Base-by-base conservation (phyloP, 2,888 invertebrate genomes). In the Pyrrhia umbra region DNA sequence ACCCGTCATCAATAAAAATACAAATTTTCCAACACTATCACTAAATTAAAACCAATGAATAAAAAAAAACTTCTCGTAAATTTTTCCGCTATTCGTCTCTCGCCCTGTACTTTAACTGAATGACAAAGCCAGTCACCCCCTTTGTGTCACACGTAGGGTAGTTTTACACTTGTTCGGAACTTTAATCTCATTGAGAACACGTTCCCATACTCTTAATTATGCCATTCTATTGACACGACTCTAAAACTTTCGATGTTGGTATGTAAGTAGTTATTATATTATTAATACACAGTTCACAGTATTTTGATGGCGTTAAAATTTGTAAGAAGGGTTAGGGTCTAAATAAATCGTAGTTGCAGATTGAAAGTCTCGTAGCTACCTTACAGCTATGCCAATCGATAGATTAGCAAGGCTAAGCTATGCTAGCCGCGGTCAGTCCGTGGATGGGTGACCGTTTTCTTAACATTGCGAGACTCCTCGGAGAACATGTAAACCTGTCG, bases 101-200 rank as follows among this genome's bases (percentile, higher is more conserved):
- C 27, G 21, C 30, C 46, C 21, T 47, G 25, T 37, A 47, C n/a
- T n/a, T n/a, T 56, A 58, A 67, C 30, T 37, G 30, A 25, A 66
- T 67, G 10, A 58, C 47, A 47, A 58, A 67, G 27, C 40, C 37
- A 6, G 15, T 54, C 42, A 65, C 18, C 60, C 45, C 50, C 39
- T 68, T 67, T 67, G 45, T 67, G 34, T 16, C 37, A 13, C 39
- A 10, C 9, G 37, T 16, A n/a, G 40, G 21, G n/a, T 60, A 68
- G 68, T 60, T 68, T 27, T 21, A 47, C 37, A 43, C 45, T 51
- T 21, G 68, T 68, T 68, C 1, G 3, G 9, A 68, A 69, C 50
- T 68, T 30, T 58, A 63, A 63, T 58, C 49, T 27, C 46, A 55
- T 69, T 63, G 50, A 18, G 27, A 2, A 27, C 51, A 50, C 49